Percentiles rank a stretch among this genome's conserved stretches.
Conservation (phyloP, 2,797 vertebrate genomes). For the Darevskia nairensis region DNA sequence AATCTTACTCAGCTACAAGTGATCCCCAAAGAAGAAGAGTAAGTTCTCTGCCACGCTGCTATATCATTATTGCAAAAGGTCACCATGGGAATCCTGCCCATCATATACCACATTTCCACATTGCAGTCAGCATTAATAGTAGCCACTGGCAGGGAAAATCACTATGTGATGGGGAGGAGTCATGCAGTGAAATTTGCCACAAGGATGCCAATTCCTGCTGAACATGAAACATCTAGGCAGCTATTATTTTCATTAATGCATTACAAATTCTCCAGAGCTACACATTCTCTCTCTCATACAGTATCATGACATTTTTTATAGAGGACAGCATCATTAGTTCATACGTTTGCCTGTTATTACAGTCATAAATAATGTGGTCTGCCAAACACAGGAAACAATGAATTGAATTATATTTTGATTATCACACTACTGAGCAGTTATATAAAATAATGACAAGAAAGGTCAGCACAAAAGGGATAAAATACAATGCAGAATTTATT, state of each 20-base stretch:
- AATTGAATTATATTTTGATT: conserved; percentile 31
- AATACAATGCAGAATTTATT: not conserved
- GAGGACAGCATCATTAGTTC: not conserved
- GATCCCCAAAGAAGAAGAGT: too few relatives aligned
- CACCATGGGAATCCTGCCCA: not conserved
- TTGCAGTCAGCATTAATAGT: not conserved
- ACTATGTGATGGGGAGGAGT: not conserved
- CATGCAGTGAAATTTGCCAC: not conserved
- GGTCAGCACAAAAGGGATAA: conserved; percentile 3
- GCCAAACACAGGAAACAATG: conserved; percentile 6
- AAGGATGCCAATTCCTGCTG: not conserved
- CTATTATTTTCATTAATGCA: not conserved
- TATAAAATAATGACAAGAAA: conserved; percentile 20
- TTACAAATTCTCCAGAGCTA: not conserved
- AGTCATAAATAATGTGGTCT: conserved; percentile 21
- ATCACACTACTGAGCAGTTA: conserved; percentile 10
- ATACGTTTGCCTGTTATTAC: conserved; percentile 1
- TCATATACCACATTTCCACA: not conserved
- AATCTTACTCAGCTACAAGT: too few relatives aligned
- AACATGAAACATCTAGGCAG: not conserved
- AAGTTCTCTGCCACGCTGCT: not conserved
- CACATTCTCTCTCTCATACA: not conserved
- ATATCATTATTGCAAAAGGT: not conserved
- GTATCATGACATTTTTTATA: not conserved
- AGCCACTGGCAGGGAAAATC: not conserved